Evolutionary conservation across 53 echinoderm and acorn worm species (phyloP).

Genomic region (Pentamera pediparva): DNA sequence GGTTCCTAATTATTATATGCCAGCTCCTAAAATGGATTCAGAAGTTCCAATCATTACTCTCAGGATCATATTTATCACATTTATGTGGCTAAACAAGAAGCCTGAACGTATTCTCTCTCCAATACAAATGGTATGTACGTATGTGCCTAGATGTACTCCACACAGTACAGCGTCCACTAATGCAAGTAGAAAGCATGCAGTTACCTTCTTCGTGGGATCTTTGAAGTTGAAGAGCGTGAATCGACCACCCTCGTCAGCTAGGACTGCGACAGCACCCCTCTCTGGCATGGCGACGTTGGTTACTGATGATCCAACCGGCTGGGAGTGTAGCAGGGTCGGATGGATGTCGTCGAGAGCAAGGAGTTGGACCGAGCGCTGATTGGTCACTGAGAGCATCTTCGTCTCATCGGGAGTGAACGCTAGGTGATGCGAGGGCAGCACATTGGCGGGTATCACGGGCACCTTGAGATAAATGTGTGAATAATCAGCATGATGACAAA

Average conservation of each 20-base stretch:
- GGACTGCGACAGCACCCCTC: background rate
- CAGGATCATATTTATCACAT: too few relatives aligned
- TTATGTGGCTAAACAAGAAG: too few relatives aligned
- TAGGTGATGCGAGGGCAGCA: conserved; percentile 12
- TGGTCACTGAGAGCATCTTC: conserved; percentile 5
- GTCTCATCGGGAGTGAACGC: background rate
- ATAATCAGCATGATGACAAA: background rate
- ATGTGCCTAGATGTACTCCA: too few relatives aligned
- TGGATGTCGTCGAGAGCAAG: background rate
- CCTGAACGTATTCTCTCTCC: too few relatives aligned
- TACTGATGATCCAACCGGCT: conserved; percentile 1
- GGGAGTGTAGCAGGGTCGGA: conserved; percentile 1
- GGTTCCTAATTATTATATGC: too few relatives aligned
- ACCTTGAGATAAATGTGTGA: background rate
- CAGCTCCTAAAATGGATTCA: too few relatives aligned
- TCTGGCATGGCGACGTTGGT: background rate
- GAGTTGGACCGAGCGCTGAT: background rate
- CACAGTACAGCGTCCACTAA: too few relatives aligned
- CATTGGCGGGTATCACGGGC: conserved; percentile 1
- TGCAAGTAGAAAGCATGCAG: background rate
- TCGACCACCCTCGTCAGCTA: background rate
- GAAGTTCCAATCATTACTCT: too few relatives aligned
- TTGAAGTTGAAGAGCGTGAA: background rate
- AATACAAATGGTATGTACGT: too few relatives aligned
- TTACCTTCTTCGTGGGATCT: conserved; percentile 18